Conservation (phyloP, 2,888 invertebrate species). For the Mythimna pallens region DNA sequence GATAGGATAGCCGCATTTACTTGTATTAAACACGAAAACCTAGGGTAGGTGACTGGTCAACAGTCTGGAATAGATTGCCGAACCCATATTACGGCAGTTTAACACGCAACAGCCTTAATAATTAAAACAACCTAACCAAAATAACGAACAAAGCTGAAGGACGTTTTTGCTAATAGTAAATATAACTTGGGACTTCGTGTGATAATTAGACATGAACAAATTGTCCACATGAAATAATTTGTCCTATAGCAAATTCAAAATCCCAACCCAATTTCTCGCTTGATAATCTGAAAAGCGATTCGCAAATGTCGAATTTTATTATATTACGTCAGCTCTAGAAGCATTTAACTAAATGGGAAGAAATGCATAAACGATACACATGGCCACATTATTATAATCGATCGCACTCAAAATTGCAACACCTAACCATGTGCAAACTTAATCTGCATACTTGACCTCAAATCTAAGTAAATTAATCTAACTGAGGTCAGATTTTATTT, state of each 20-base stretch:
- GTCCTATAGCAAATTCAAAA: neutral
- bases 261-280: too few relatives aligned
- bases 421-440: slow-evolving; percentile 26
- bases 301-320: too few relatives aligned
- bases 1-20: neutral
- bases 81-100: slow-evolving; percentile 19
- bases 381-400: slow-evolving; percentile 12
- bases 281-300: neutral
- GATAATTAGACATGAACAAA: slow-evolving; percentile 13
- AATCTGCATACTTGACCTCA: slow-evolving; percentile 72
- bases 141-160: slow-evolving; percentile 31
- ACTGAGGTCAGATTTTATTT: slow-evolving; percentile 76
- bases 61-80: slow-evolving; percentile 27
- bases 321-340: neutral
- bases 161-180: slow-evolving; percentile 17
- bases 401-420: slow-evolving; percentile 54
- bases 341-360: neutral
- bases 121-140: slow-evolving; percentile 10
- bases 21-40: slow-evolving; percentile 22
- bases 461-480: slow-evolving; percentile 65
- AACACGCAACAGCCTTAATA: slow-evolving; percentile 44
- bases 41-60: slow-evolving; percentile 23
- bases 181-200: slow-evolving; percentile 23
- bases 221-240: neutral
- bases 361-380: slow-evolving; percentile 4